Base-by-base conservation (phyloP, 2,113 vertebrate genomes). In the Marmota flaviventris region DNA sequence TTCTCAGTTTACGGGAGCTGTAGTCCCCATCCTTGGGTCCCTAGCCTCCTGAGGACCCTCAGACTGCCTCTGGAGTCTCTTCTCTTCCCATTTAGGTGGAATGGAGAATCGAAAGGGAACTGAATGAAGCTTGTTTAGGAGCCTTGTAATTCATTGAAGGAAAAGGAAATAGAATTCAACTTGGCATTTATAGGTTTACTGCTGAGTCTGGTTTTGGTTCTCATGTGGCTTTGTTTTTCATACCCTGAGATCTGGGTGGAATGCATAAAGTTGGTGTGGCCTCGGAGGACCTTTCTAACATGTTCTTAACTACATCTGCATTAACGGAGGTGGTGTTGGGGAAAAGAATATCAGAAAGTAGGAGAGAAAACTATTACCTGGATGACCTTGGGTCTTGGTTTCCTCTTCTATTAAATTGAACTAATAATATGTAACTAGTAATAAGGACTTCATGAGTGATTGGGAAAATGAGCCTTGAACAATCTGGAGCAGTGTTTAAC, bases 231-330 rank as follows among this genome's bases (percentile, higher is more conserved):
- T 84, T 79, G 69, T 32, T 73, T 93, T 89, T 86, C 42, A 48
- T 27, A 85, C 63, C 42, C 37, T 69, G 32, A 65, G 58, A 65
- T 56, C 2, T 37, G 73, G 51, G 20, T 39, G 25, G 27, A 56
- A 90, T 29, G 29, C 39, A 85, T 12, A 42, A 56, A n/a, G 37
- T 70, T 58, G 75, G 75, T 39, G 65, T 84, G 76, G 53, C 27
- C 84, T 87, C 79, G 75, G 87, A 73, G 61, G 67, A n/a, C 92
- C 79, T 81, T 94, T 82, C 75, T 56, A 51, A 27, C 53, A 32
- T 25, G 29, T 72, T 86, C 58, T 91, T 45, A n/a, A 0, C 94
- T 67, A 29, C 34, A 13, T 77, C 42, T 65, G 9, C 42, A 27
- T 51, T 67, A 29, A 70, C 42, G 2, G 76, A 73, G 42, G 2